These are phyloP conservation scores for Sylvilagus floridanus DNA, from an alignment of 2,797 vertebrate species.

Conservation along the genomic window DNA sequence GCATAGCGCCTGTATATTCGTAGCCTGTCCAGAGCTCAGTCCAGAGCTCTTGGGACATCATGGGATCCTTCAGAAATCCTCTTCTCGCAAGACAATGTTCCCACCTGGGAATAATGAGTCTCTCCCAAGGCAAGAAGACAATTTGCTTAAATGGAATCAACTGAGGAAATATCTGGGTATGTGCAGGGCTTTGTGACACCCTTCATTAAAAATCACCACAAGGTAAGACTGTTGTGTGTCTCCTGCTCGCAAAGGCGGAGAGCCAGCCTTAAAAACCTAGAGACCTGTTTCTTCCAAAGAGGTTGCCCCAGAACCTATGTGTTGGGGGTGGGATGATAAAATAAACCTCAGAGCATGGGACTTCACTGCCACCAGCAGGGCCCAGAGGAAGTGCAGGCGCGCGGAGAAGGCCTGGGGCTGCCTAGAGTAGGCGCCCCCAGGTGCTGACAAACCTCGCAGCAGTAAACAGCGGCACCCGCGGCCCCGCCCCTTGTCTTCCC, in stretches of 20 bases:
- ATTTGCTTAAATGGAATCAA: constrained; percentile 26
- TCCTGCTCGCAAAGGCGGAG: constrained; percentile 17
- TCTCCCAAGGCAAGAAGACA: not conserved
- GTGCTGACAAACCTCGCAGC: not conserved
- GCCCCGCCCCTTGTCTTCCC: not conserved
- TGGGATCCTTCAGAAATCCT: not conserved
- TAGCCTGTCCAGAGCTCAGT: not conserved
- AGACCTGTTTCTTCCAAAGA: constrained; percentile 56
- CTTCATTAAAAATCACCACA: not conserved
- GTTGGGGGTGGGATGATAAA: not conserved
- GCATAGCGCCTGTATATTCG: not conserved
- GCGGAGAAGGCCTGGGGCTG: not conserved
- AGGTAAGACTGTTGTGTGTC: not conserved
- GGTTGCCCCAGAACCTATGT: not conserved
- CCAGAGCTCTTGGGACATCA: not conserved
- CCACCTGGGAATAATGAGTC: not conserved
- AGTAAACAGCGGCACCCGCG: not conserved
- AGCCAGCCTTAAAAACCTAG: constrained; percentile 61
- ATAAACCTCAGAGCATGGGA: not conserved
- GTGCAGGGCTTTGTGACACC: not conserved
- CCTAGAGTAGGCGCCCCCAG: not conserved
- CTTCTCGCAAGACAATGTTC: not conserved
- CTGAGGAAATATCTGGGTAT: not conserved
- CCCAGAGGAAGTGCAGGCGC: constrained; percentile 70
- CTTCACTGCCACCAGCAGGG: constrained; percentile 79